Evolutionary conservation across 2,888 invertebrate species (phyloP).

Genomic region (Aleiodes testaceus): DNA sequence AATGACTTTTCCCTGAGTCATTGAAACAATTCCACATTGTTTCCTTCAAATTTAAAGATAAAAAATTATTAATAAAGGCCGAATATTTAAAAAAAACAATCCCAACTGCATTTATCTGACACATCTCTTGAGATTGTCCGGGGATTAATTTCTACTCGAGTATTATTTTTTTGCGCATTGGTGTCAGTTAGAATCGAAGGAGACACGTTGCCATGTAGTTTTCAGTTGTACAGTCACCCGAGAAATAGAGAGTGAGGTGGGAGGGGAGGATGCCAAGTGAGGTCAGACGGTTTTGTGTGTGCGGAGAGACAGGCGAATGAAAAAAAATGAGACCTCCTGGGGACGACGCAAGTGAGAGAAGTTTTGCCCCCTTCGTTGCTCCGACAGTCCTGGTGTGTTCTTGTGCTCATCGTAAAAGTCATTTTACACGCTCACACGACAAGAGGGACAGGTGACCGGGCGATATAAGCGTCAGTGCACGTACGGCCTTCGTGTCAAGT

Average conservation of each 20-base stretch:
- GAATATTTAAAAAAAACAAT: not conserved
- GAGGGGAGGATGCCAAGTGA: not conserved
- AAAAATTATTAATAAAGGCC: not conserved
- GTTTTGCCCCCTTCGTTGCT: constrained; percentile 14
- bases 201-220: not conserved
- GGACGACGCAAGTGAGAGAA: constrained; percentile 56
- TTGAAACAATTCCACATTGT: too few species aligned
- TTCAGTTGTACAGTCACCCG: constrained; percentile 17
- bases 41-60: not conserved
- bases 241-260: constrained; percentile 1
- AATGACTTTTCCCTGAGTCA: constrained; percentile 12
- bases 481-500: constrained; percentile 47
- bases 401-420: constrained; percentile 69
- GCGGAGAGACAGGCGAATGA: constrained; percentile 39
- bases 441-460: constrained; percentile 66
- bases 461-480: constrained; percentile 48
- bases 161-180: not conserved
- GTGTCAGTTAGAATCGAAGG: constrained; percentile 2
- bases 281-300: constrained; percentile 20
- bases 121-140: not conserved
- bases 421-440: constrained; percentile 63
- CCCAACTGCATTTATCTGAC: too few species aligned
- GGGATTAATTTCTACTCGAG: not conserved
- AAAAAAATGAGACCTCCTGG: constrained; percentile 60
- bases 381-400: too few species aligned